phyloP scores from a whole-genome alignment of 2,888 invertebrate species.

The Alsophila aescularia region DNA sequence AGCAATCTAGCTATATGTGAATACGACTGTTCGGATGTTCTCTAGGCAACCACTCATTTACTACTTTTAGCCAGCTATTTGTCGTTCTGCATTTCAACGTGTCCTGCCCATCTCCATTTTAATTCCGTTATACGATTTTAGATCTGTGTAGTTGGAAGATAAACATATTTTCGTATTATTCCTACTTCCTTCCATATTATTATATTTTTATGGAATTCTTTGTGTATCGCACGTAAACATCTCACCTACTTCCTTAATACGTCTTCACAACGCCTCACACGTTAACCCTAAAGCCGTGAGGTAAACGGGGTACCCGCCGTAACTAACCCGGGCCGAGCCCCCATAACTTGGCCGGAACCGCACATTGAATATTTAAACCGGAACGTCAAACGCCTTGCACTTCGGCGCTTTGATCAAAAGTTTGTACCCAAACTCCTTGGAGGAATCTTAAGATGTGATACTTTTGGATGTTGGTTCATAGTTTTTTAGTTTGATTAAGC shows the following conservation, averaged over 20 bases:
- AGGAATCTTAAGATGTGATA: conserved; percentile 29
- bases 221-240: too few relatives aligned
- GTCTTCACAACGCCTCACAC: conserved; percentile 3
- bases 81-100: too few relatives aligned
- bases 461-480: conserved; percentile 6
- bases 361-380: conserved; percentile 61
- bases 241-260: background rate
- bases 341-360: conserved; percentile 55
- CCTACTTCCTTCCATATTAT: too few relatives aligned
- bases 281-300: conserved; percentile 29
- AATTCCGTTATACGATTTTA: too few relatives aligned
- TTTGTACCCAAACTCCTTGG: conserved; percentile 26
- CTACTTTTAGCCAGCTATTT: too few relatives aligned
- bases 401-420: conserved; percentile 45
- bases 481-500: background rate
- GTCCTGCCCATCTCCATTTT: too few relatives aligned
- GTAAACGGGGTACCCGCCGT: conserved; percentile 22
- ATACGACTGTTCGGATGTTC: too few relatives aligned
- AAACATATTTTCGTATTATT: too few relatives aligned
- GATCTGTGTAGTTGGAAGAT: too few relatives aligned
- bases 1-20: too few relatives aligned
- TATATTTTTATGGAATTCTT: too few relatives aligned
- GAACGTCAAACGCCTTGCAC: conserved; percentile 34
- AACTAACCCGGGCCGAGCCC: conserved; percentile 48
- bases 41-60: too few relatives aligned